A percentile compares a stretch with the other conserved stretches of the same genome.
Evolutionary conservation across 2,888 invertebrate genomes (phyloP).

Genomic region (Stenoptilia bipunctidactyla): DNA sequence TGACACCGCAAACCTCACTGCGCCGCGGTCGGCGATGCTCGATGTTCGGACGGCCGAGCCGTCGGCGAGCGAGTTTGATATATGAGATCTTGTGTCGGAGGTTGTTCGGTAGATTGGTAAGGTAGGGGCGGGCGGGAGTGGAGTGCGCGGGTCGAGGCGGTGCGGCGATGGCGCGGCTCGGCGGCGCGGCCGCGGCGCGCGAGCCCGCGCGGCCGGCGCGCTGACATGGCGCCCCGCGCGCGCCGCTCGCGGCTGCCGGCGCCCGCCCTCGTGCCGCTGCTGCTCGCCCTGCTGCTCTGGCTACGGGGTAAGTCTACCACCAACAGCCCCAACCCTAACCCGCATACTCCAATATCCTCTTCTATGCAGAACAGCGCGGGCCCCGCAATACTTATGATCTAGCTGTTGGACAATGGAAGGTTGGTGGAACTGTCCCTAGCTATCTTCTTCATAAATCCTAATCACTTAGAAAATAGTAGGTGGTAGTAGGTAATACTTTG

Average conservation of each 20-base stretch:
- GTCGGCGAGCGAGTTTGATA: conserved; percentile 54
- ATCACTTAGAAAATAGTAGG: no score
- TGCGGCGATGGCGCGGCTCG: conserved; percentile 44
- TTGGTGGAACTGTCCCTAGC: no score
- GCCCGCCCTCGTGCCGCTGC: conserved; percentile 67
- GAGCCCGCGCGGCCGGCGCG: no score
- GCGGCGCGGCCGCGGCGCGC: conserved; percentile 52
- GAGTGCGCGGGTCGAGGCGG: conserved; percentile 15
- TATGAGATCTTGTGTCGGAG: conserved; percentile 59
- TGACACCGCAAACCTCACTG: conserved; percentile 49
- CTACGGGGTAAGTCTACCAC: conserved; percentile 46
- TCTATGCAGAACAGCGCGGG: no score
- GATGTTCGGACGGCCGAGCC: conserved; percentile 57
- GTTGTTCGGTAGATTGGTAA: conserved; percentile 50
- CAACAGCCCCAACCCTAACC: neutral
- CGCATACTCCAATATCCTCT: no score
- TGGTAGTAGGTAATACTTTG: no score
- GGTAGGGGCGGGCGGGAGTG: conserved; percentile 24
- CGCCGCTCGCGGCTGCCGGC: conserved; percentile 67
- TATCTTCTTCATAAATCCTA: no score
- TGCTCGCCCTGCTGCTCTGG: conserved; percentile 60
- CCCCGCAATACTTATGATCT: no score
- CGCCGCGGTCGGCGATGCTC: conserved; percentile 54
- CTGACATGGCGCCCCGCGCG: conserved; percentile 67
- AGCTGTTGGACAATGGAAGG: no score